phyloP scores from a whole-genome alignment of 1,140 invertebrate genomes.

The Hestina assimilis region DNA sequence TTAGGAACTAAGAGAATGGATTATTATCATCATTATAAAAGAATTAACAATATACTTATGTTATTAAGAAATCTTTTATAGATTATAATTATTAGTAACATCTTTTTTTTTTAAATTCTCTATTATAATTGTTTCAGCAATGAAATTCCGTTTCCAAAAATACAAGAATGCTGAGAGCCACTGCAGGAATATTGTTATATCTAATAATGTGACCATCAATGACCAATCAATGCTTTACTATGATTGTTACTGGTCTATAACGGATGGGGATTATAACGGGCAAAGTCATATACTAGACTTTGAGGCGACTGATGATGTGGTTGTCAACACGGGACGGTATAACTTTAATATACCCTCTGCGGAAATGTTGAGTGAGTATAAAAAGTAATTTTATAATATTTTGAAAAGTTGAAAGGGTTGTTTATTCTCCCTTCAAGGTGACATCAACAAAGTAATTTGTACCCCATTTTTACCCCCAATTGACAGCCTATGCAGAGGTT shows the following conservation, averaged over 20 bases:
- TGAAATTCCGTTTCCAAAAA: conserved; percentile 65
- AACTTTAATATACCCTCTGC: conserved; percentile 65
- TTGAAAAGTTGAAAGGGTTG: background rate
- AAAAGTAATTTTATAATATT: background rate
- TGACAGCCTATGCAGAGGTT: too few species aligned
- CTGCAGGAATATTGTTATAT: conserved; percentile 64
- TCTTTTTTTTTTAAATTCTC: background rate
- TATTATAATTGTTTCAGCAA: too few species aligned
- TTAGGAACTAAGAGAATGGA: too few species aligned
- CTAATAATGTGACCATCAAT: conserved; percentile 55
- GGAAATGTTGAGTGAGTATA: conserved; percentile 60
- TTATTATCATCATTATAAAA: too few species aligned
- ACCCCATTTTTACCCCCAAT: too few species aligned
- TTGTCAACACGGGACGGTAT: conserved; percentile 56
- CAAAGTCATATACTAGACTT: conserved; percentile 60
- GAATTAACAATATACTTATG: background rate
- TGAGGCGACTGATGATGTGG: conserved; percentile 52
- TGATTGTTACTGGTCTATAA: conserved; percentile 63
- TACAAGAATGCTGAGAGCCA: conserved; percentile 42
- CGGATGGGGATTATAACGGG: conserved; percentile 42
- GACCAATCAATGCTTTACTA: conserved; percentile 67
- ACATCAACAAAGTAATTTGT: too few species aligned
- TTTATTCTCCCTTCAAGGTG: background rate
- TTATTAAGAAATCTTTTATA: background rate
- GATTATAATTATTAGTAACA: background rate